Base-by-base conservation (phyloP, 2,113 vertebrate genomes). In the Oncorhynchus keta region DNA sequence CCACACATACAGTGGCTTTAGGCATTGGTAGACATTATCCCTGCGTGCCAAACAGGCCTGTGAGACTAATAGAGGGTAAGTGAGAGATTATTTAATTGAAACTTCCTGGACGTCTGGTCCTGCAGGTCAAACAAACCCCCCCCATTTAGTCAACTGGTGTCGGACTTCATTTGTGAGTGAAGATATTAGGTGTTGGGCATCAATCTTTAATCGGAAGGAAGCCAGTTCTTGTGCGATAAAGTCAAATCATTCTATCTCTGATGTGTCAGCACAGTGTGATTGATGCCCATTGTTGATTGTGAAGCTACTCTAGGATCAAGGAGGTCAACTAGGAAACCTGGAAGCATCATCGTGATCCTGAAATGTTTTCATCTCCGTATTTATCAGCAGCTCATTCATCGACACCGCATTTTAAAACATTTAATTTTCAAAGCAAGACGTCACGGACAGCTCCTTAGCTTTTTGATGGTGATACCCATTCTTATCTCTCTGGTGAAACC, bases 241-340 rank as follows among this genome's bases (percentile, higher is more conserved):
- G 16, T 20, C 16, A 20, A 20, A 57, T 4, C 55, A 20, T 57
- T 62, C 20, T 71, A 79, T 81, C 80, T 66, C 51, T 71, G 26
- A 45, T 24, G 70, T 72, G 26, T 61, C 76, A 48, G 66, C 59
- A 18, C 61, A 0, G 26, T 51, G n/a, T 8, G 67, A 76, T 72
- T 8, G 67, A 76, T 74, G 68, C 9, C 39, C 39, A 45, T 45
- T 45, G 39, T 45, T 45, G 39, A 45, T 45, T 45, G 39, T 45
- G 39, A 11, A 45, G 39, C 39, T 45, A 9, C 39, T 45, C 39
- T 45, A 45, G 39, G 9, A 45, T 45, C 39, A 1, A 45, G 8
- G 39, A 45, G 39, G 39, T 45, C 39, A 45, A 62, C 45, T 30
- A 48, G 0, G 6, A 64, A 39, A 74, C 16, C 13, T 68, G 75